Conservation (phyloP, 2,113 vertebrate species). For the Meriones unguiculatus region DNA sequence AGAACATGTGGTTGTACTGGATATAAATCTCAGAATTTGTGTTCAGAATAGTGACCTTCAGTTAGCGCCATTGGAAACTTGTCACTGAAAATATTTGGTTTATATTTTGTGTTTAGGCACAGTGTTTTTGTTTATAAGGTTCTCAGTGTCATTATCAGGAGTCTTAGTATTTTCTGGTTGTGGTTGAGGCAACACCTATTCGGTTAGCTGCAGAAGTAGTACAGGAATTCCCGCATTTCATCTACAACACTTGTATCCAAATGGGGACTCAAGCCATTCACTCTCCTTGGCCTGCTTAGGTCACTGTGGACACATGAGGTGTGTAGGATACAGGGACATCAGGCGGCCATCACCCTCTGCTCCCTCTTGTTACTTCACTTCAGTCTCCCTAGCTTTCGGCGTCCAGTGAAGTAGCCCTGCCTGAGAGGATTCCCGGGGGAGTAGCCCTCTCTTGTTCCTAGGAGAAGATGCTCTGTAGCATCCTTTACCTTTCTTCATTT, state of each 20-base stretch:
- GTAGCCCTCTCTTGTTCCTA: neutral
- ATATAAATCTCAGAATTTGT: neutral
- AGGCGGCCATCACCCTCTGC: neutral
- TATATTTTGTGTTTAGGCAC: neutral
- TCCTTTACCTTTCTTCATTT: neutral
- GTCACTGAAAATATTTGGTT: neutral
- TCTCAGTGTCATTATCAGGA: neutral
- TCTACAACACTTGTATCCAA: neutral
- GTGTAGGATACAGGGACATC: neutral
- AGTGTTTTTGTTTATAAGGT: neutral
- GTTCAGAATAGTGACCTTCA: neutral
- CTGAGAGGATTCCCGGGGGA: neutral
- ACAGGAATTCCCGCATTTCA: neutral
- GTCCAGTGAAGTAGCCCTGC: neutral
- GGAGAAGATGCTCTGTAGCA: neutral
- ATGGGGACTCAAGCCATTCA: neutral
- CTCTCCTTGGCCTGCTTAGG: neutral
- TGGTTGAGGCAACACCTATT: neutral
- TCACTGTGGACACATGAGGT: neutral
- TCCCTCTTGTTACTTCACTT: neutral
- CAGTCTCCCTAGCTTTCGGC: neutral
- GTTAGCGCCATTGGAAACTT: neutral
- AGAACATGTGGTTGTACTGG: neutral
- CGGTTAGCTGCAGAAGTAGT: neutral
- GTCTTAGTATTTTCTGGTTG: slow-evolving; percentile 6